Conservation (phyloP, 2,113 vertebrate genomes). For the Prolemur simus region DNA sequence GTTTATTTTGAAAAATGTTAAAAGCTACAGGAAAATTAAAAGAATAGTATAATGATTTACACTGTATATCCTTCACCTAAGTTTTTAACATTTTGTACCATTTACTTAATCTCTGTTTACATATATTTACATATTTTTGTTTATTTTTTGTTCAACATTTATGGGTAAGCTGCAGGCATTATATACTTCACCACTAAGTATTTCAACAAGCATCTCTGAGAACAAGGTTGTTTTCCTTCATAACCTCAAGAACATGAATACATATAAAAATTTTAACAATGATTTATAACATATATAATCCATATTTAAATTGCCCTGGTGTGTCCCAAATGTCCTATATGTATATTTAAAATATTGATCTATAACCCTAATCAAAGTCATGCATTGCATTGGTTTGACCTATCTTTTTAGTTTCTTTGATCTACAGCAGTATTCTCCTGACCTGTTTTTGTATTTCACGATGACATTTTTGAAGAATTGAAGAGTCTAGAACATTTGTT, state of each 20-base stretch:
- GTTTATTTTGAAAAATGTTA: slow-evolving; percentile 11
- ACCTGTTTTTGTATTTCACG: neutral
- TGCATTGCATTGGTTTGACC: neutral
- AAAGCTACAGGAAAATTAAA: neutral
- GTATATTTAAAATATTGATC: neutral
- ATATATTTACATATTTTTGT: neutral
- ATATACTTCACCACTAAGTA: neutral
- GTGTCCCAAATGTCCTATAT: neutral
- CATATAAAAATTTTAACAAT: neutral
- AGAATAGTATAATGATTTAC: neutral
- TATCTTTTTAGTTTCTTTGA: neutral
- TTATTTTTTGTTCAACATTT: neutral
- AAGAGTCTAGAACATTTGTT: neutral
- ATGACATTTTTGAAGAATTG: neutral
- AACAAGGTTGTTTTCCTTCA: neutral
- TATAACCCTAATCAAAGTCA: neutral
- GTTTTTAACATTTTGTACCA: slow-evolving; percentile 5
- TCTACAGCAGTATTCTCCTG: neutral
- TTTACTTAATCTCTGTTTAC: neutral
- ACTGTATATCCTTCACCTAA: neutral
- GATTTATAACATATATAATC: neutral
- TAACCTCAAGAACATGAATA: neutral
- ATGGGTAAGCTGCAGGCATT: neutral
- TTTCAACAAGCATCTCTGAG: neutral
- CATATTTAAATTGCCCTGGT: neutral